Evolutionary conservation across 1,140 invertebrate species (phyloP), one percentile per base, ranked within the genome.

Genomic region (Lordiphosa stackelbergi): DNA sequence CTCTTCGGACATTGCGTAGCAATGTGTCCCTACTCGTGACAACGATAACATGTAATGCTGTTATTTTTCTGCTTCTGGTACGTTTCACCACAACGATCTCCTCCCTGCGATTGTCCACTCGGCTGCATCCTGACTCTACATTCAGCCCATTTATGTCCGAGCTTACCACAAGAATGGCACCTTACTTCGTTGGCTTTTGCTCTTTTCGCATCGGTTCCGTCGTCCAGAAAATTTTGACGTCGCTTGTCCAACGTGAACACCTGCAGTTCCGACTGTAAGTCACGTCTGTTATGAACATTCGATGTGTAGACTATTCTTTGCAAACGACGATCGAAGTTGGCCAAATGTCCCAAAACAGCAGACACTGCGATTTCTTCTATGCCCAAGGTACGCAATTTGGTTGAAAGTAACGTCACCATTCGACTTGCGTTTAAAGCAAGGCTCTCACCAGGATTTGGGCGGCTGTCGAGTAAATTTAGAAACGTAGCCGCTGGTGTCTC

Each of bases 401-500:
- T 34, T 7, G 3, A 13, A 5, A 45, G 31, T 24, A 41, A 42
- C 12, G 24, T 13, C 7, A n/a, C 8, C n/a, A 10, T 11, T 6
- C 16, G 40, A 9, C 41, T 53, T 24, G 47, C 47, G 36, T 38
- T 40, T 6, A 38, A 13, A 2, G 47, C 3, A 1, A 51, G 13
- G 13, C 40, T 3, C n/a, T 34, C 40, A 16, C 37, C 37, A 16
- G 9, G 10, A 10, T 28, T 52, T 52, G 37, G 49, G 6, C 38
- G 37, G 5, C 51, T 53, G 19, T 42, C 43, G 3, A 43, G 28
- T 1, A 42, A 7, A 35, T 35, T 31, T 4, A 43, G 35, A 42
- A 41, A n/a, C 12, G 22, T 16, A 9, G 40, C 51, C 6, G 51
- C 22, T 42, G 51, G 38, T 13, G 40, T 53, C 51, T 53, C 51